These are phyloP conservation scores for Diuraphis noxia DNA, from an alignment of 1,140 invertebrate species.

Conservation along the genomic window DNA sequence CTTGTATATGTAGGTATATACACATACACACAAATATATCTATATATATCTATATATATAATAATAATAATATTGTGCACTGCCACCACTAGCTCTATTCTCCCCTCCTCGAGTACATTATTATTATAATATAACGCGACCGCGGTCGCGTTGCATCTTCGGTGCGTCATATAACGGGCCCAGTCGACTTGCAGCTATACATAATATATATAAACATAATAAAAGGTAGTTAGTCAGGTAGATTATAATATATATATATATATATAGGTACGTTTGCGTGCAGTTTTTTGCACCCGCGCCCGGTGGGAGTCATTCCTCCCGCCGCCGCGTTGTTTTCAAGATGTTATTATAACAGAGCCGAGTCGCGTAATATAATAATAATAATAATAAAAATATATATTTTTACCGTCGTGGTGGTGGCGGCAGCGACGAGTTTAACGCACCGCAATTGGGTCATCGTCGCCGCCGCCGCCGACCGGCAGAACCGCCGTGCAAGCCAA, in stretches of 20 bases:
- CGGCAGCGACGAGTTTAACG: constrained; percentile 42
- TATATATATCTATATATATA: background rate
- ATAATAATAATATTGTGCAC: background rate
- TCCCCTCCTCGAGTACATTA: background rate
- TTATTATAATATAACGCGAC: background rate
- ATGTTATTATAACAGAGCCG: constrained; percentile 2
- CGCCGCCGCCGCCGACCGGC: constrained; percentile 11
- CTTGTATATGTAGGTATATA: background rate
- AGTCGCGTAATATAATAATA: background rate
- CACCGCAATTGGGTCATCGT: constrained; percentile 46
- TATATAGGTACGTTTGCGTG: background rate
- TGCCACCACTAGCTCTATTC: background rate
- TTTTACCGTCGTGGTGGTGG: background rate
- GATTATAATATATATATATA: background rate
- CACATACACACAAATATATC: background rate
- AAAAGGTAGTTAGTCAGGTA: background rate
- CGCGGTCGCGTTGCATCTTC: constrained; percentile 20
- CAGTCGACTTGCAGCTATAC: background rate
- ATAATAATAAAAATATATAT: constrained; percentile 28
- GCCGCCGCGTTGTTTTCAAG: constrained; percentile 9
- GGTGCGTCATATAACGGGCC: background rate
- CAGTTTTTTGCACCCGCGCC: constrained; percentile 33
- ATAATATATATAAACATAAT: background rate
- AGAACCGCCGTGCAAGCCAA: constrained; percentile 32
- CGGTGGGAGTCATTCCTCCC: constrained; percentile 8